Conservation (phyloP, 2,888 invertebrate genomes). For the Chalcosyrphus nemorum region DNA sequence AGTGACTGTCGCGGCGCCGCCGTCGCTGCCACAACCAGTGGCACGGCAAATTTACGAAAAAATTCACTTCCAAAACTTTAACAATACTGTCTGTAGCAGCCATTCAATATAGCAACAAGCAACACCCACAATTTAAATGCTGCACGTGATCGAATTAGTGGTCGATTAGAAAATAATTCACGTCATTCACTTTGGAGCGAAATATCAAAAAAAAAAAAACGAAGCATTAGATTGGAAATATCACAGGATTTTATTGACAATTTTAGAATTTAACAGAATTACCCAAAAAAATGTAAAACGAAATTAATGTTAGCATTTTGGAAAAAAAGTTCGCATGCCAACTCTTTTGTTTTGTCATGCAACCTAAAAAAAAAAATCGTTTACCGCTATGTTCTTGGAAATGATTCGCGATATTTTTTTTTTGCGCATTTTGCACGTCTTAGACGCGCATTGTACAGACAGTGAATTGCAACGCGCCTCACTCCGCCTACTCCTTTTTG, state of each 20-base stretch:
- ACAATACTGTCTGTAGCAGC: constrained; percentile 24
- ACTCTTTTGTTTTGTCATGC: constrained; percentile 63
- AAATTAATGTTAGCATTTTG: no score
- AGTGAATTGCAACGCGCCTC: constrained; percentile 62
- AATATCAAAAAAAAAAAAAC: not conserved
- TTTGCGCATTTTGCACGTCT: constrained; percentile 53
- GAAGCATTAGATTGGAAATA: not conserved
- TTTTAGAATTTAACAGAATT: constrained; percentile 23
- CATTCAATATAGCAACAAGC: constrained; percentile 21
- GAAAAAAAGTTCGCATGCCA: constrained; percentile 56
- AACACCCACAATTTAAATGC: constrained; percentile 70
- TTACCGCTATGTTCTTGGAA: constrained; percentile 70
- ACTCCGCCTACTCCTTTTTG: constrained; percentile 67
- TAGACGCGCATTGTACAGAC: constrained; percentile 60
- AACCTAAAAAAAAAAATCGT: constrained; percentile 59
- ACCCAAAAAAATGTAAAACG: no score
- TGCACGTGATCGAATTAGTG: constrained; percentile 74
- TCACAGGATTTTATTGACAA: constrained; percentile 32
- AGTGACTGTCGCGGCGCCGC: constrained; percentile 59
- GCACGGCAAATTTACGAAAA: constrained; percentile 50
- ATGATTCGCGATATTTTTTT: constrained; percentile 24
- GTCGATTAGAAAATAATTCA: constrained; percentile 74
- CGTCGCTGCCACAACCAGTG: constrained; percentile 34
- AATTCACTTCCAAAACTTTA: constrained; percentile 50
- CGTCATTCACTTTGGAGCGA: constrained; percentile 63